A percentile compares a stretch with the other conserved stretches of the same genome.
Conservation (phyloP, 2,797 vertebrate genomes). For the Cuniculus paca region DNA sequence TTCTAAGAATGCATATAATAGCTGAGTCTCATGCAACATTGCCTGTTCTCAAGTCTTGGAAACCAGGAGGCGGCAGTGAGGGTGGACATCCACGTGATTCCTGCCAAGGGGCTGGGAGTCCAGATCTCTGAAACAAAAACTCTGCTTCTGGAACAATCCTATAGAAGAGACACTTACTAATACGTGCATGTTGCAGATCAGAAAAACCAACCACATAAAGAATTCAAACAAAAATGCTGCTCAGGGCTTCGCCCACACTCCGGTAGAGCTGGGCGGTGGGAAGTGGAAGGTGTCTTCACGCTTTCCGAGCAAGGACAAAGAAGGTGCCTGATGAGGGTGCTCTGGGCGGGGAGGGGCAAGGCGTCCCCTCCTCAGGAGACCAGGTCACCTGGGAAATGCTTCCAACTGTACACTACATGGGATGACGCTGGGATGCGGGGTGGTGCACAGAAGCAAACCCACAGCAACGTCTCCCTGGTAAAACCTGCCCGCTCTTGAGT, state of each 20-base stretch:
- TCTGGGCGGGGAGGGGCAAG: background rate
- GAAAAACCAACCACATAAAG: background rate
- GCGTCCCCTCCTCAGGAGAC: background rate
- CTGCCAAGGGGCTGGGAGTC: accelerated
- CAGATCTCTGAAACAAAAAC: accelerated
- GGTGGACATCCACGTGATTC: accelerated
- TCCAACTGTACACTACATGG: accelerated
- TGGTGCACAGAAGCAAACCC: background rate
- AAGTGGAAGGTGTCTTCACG: accelerated
- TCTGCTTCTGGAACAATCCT: accelerated
- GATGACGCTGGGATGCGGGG: accelerated
- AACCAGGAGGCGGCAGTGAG: accelerated
- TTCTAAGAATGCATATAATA: background rate
- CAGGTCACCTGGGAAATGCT: background rate
- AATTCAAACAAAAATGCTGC: background rate
- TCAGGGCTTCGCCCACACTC: background rate
- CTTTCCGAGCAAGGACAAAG: background rate
- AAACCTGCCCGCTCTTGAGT: background rate
- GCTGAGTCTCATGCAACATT: background rate
- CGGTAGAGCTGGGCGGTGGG: accelerated
- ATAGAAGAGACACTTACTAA: background rate
- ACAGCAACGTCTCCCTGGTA: background rate
- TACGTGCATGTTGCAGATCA: background rate
- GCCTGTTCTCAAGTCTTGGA: background rate
- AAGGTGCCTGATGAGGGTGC: no score